Evolutionary conservation across 1,140 invertebrate species (phyloP).

Genomic region (Lordiphosa mommai): DNA sequence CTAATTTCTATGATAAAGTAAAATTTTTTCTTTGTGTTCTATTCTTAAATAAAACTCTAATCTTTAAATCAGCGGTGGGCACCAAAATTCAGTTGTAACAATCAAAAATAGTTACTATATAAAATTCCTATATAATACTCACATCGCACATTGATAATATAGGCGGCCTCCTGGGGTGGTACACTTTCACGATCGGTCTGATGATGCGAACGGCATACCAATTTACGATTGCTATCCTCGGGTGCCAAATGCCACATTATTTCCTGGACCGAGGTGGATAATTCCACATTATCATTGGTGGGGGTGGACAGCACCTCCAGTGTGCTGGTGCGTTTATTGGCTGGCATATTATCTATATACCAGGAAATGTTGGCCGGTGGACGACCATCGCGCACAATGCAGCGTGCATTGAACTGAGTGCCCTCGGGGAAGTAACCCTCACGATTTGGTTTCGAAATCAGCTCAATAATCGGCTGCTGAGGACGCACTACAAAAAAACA

Average conservation of each 20-base stretch:
- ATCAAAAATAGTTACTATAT: no score
- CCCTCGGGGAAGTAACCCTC: constrained; percentile 82
- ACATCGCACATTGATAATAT: constrained; percentile 64
- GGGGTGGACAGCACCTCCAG: constrained; percentile 80
- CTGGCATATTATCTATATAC: constrained; percentile 83
- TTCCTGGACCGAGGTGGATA: constrained; percentile 84
- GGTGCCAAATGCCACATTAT: constrained; percentile 82
- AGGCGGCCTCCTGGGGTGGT: constrained; percentile 64
- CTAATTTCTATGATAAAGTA: no score
- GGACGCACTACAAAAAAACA: constrained; percentile 86
- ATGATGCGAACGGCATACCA: constrained; percentile 85
- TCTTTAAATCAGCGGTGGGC: no score
- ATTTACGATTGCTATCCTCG: constrained; percentile 83
- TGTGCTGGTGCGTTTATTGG: constrained; percentile 82
- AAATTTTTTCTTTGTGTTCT: no score
- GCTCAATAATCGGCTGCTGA: constrained; percentile 81
- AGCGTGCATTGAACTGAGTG: constrained; percentile 83
- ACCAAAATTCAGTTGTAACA: no score
- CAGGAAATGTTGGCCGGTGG: constrained; percentile 87
- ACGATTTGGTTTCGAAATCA: constrained; percentile 79
- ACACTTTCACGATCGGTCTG: constrained; percentile 75
- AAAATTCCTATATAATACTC: constrained; percentile 25
- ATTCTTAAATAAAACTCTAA: no score
- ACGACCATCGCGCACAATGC: constrained; percentile 84
- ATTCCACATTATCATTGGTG: constrained; percentile 76